Percentiles rank a stretch among this genome's conserved stretches.
These are phyloP conservation scores for Plemyria rubiginata DNA, from an alignment of 2,888 invertebrate species.

Conservation along the genomic window DNA sequence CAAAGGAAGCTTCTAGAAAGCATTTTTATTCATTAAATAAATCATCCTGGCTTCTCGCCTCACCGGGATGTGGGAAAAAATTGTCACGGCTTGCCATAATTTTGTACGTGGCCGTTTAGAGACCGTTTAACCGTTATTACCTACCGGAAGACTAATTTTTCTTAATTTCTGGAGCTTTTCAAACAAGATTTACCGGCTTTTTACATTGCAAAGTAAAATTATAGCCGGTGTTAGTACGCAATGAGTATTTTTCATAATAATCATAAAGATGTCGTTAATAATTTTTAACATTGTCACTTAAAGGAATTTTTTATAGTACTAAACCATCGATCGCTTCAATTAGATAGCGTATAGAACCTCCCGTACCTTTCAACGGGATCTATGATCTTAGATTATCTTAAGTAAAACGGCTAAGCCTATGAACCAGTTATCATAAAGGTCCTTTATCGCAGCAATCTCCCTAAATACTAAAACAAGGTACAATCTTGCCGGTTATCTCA, in stretches of 20 bases:
- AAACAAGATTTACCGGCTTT: constrained; percentile 49
- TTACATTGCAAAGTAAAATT: constrained; percentile 38
- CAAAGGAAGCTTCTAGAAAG: constrained; percentile 53
- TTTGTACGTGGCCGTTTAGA: constrained; percentile 76
- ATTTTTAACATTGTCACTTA: not conserved
- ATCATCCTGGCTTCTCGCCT: constrained; percentile 71
- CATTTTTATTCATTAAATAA: constrained; percentile 85
- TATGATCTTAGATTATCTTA: constrained; percentile 1
- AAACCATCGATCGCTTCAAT: no score
- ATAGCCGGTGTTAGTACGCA: constrained; percentile 10
- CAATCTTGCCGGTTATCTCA: constrained; percentile 15
- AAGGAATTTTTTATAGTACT: no score
- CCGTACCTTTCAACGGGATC: not conserved
- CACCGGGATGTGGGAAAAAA: constrained; percentile 74
- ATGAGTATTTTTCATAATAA: constrained; percentile 21
- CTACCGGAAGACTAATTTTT: constrained; percentile 76
- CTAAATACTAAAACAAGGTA: constrained; percentile 16
- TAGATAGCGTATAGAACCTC: no score
- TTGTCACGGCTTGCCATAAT: constrained; percentile 82
- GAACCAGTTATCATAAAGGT: not conserved
- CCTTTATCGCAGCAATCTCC: not conserved
- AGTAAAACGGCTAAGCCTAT: not conserved
- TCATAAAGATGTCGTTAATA: not conserved
- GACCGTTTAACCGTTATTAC: constrained; percentile 69
- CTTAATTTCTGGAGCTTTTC: constrained; percentile 75